Evolutionary conservation across 2,797 vertebrate genomes (phyloP).

Genomic region (Staurois parvus): DNA sequence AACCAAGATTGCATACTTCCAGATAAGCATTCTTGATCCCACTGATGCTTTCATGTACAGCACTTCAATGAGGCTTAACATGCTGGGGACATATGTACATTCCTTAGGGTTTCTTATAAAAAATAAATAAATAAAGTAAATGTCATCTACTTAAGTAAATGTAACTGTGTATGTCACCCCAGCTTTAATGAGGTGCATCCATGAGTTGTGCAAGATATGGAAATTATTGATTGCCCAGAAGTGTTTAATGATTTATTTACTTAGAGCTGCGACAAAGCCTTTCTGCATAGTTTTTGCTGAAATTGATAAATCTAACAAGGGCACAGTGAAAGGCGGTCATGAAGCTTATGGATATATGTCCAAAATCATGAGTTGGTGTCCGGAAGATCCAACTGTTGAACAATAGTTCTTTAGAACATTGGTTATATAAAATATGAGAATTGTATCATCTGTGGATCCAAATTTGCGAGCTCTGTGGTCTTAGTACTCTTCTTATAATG

Average conservation of each 20-base stretch:
- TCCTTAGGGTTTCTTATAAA: neutral
- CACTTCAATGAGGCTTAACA: neutral
- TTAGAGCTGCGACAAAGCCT: neutral
- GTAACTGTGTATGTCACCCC: neutral
- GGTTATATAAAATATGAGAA: no score
- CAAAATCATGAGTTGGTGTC: no score
- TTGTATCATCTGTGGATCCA: no score
- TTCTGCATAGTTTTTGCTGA: neutral
- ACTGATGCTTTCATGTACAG: neutral
- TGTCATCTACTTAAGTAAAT: neutral
- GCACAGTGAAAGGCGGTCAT: neutral
- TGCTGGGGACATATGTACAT: neutral
- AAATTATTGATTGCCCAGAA: neutral
- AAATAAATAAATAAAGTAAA: neutral
- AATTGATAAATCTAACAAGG: neutral
- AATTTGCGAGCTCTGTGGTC: no score
- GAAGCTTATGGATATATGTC: no score
- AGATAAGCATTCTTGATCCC: neutral
- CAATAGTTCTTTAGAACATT: no score
- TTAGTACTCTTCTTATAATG: no score
- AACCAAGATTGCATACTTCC: neutral
- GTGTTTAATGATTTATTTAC: neutral
- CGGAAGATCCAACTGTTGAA: no score
- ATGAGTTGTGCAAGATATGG: neutral
- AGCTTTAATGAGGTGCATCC: neutral